Evolutionary conservation across 1,140 invertebrate species (phyloP), one percentile per base, ranked within the genome.

Genomic region (Leucophenga varia): DNA sequence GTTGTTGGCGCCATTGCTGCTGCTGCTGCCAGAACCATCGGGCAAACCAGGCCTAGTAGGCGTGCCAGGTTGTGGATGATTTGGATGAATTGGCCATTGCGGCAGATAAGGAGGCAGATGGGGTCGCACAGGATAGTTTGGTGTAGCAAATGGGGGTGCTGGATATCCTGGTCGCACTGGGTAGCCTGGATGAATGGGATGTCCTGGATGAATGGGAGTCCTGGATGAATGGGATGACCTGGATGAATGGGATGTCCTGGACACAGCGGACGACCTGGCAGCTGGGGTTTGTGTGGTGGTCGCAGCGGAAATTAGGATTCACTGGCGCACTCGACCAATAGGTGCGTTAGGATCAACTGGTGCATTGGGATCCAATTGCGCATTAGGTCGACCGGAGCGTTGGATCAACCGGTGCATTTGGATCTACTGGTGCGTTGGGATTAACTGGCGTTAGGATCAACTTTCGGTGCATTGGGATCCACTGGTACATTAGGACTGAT

Each of bases 261-360:
- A 2, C 14, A 39, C 59, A 52, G 57, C 7, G 49, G 57, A 57
- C 57, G 48, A 19, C 44, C 51, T 41, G 59, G 54, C 2, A 25
- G 19, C 5, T 21, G 3, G 22, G 54, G 45, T 44, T 48, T 30
- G 10, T 54, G 42, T 36, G 55, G 55, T n/a, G n/a, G n/a, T n/a
- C n/a, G n/a, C n/a, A n/a, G n/a, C n/a, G n/a, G n/a, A n/a, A n/a
- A n/a, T n/a, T n/a, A n/a, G n/a, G n/a, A n/a, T n/a, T n/a, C n/a
- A n/a, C n/a, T n/a, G n/a, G n/a, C n/a, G n/a, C n/a, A n/a, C n/a
- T n/a, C n/a, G n/a, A n/a, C n/a, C n/a, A 22, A 42, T 16, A 17
- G 35, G 13, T n/a, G 42, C 40, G 31, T 47, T 56, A 8, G 54
- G 55, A 16, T 53, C 45, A 3, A 22, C 17, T 17, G 54, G 39